Evolutionary conservation across 2,113 vertebrate species (phyloP), one percentile per base, ranked within the genome.

Genomic region (Syngnathus floridae): DNA sequence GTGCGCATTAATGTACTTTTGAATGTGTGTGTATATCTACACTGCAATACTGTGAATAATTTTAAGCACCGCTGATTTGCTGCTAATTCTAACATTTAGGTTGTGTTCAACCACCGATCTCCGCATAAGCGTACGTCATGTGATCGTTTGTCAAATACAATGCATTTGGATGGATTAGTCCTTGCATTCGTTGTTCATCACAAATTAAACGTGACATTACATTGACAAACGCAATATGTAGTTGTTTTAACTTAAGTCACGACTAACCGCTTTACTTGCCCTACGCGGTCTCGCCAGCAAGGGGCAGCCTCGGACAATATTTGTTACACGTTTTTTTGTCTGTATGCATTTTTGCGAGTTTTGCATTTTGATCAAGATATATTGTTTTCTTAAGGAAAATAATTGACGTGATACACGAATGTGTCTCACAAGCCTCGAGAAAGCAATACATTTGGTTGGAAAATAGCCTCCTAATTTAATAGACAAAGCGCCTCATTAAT

Each of bases 211-310:
- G n/a, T 56, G 7, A 35, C 14, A 8, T n/a, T 59, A 14, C 6
- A 61, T 43, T 61, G 41, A 2, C 12, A 22, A 61, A 43, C 1
- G 19, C 7, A 13, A 9, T 2, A 5, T 56, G n/a, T 35, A 16
- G 26, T 56, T 56, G 22, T 54, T 12, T 54, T 4, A 17, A 56
- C 26, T 56, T 7, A 56, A 26, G 21, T 26, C 54, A 56, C 26
- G 54, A 56, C 22, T 31, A 31, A 31, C 54, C 35, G 35, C 54
- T 5, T 35, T 61, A 5, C 13, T 14, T 43, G 59, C 21, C 38
- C 40, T 61, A 43, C 59, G 4, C 21, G 4, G 1, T 61, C 21
- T 58, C 4, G 0, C 76, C 81, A 66, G 55, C 2, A 84, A 80
- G 41, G 64, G 71, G 76, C 76, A 43, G 36, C 37, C 45, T 66